Evolutionary conservation across 1,140 invertebrate species (phyloP).

Genomic region (Temnothorax nylanderi): DNA sequence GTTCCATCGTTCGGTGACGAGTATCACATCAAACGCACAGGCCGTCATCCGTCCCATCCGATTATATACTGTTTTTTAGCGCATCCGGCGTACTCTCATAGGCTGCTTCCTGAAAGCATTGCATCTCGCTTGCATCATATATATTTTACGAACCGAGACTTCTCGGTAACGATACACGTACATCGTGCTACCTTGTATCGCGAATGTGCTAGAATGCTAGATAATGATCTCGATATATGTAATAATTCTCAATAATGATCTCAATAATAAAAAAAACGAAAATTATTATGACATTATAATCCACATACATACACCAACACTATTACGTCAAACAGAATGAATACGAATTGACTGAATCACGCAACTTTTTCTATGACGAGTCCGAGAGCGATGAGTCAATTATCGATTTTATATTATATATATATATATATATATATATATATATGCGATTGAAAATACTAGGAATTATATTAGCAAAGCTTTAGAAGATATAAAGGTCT

Average conservation of each 20-base stretch:
- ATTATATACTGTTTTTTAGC: neutral
- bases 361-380: conserved; percentile 10
- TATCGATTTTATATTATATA: neutral
- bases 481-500: neutral
- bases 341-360: neutral
- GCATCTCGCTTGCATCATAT: neutral
- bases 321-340: neutral
- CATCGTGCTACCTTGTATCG: neutral
- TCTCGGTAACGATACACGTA: neutral
- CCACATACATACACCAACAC: too few species aligned
- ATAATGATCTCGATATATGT: neutral
- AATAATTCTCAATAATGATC: neutral
- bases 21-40: neutral
- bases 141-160: neutral
- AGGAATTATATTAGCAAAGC: neutral
- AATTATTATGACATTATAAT: conserved; percentile 1
- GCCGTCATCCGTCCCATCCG: neutral
- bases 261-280: neutral
- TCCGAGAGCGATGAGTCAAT: neutral
- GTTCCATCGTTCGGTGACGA: neutral
- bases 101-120: neutral
- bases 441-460: neutral
- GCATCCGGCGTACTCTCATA: neutral
- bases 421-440: too few species aligned
- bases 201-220: neutral